These are phyloP conservation scores for Umimayanthus chanpuru DNA, from an alignment of 92 coral and sea anemone genomes.

Conservation along the genomic window DNA sequence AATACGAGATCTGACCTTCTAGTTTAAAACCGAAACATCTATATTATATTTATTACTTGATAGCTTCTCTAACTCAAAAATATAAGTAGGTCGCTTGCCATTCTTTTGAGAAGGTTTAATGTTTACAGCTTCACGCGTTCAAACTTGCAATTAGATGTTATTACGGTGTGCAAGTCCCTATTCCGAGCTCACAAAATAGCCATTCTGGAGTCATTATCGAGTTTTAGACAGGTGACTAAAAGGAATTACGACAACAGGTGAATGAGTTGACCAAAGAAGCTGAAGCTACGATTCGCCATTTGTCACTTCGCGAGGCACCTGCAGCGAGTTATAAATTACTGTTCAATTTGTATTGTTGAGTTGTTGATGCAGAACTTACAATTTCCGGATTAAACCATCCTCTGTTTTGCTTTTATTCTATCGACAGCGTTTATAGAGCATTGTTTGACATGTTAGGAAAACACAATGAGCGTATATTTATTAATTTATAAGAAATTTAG, in stretches of 20 bases:
- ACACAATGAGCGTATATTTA: conserved; percentile 59
- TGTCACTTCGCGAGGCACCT: conserved; percentile 74
- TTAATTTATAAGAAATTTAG: conserved; percentile 55
- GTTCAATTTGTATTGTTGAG: conserved; percentile 65
- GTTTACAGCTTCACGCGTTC: conserved; percentile 36
- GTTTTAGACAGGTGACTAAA: conserved; percentile 46
- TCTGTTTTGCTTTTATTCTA: conserved; percentile 67
- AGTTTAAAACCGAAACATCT: conserved; percentile 16
- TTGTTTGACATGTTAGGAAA: conserved; percentile 65
- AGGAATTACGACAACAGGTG: conserved; percentile 41
- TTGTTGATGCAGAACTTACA: conserved; percentile 70
- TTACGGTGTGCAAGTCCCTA: conserved; percentile 1
- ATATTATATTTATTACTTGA: neutral
- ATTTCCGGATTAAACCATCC: conserved; percentile 85
- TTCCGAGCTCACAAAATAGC: conserved; percentile 33
- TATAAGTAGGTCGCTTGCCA: neutral
- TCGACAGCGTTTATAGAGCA: conserved; percentile 53
- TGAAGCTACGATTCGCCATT: conserved; percentile 28
- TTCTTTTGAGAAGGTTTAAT: neutral
- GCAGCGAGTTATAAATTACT: conserved; percentile 78
- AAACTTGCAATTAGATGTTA: conserved; percentile 41
- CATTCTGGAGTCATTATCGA: conserved; percentile 42
- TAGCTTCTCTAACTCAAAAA: neutral
- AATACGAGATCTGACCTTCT: conserved; percentile 6
- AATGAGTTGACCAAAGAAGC: conserved; percentile 30